Conservation (phyloP, 2,888 invertebrate species). For the Cecidostiba fungosa region DNA sequence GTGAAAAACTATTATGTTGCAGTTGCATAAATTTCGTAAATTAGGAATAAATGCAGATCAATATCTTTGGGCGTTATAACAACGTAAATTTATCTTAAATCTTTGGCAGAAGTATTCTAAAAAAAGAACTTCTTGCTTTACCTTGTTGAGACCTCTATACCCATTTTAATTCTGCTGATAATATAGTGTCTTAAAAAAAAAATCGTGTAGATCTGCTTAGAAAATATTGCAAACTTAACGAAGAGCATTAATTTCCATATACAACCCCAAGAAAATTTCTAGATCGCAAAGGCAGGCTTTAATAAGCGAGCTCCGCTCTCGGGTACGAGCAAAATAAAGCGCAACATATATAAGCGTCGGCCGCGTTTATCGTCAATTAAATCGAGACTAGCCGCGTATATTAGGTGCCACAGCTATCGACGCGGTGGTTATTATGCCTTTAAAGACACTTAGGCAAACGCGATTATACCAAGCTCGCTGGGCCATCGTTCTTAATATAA, state of each 20-base stretch:
- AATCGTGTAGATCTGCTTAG: no score
- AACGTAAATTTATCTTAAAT: no score
- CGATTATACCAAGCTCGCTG: slow-evolving; percentile 14
- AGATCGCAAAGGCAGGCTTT: neutral
- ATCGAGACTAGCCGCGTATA: slow-evolving; percentile 11
- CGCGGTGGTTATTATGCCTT: slow-evolving; percentile 39
- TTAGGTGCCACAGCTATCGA: slow-evolving; percentile 3
- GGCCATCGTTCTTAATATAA: slow-evolving; percentile 6
- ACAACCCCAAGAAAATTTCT: neutral
- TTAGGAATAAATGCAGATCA: no score
- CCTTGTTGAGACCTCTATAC: no score
- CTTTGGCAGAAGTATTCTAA: no score
- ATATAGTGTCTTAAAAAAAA: no score
- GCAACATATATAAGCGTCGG: neutral
- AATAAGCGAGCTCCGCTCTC: neutral
- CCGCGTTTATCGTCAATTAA: slow-evolving; percentile 43
- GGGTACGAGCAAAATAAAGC: neutral
- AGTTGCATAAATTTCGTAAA: no score
- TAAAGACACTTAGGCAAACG: slow-evolving; percentile 22
- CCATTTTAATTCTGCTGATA: no score
- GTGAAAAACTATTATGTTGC: no score
- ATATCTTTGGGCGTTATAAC: no score
- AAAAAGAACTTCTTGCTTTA: no score
- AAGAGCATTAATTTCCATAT: neutral
- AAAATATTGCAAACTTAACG: no score